A percentile compares a stretch with the other conserved stretches of the same genome.
Conservation (phyloP, 2,113 vertebrate species). For the Phalacrocorax carbo region DNA sequence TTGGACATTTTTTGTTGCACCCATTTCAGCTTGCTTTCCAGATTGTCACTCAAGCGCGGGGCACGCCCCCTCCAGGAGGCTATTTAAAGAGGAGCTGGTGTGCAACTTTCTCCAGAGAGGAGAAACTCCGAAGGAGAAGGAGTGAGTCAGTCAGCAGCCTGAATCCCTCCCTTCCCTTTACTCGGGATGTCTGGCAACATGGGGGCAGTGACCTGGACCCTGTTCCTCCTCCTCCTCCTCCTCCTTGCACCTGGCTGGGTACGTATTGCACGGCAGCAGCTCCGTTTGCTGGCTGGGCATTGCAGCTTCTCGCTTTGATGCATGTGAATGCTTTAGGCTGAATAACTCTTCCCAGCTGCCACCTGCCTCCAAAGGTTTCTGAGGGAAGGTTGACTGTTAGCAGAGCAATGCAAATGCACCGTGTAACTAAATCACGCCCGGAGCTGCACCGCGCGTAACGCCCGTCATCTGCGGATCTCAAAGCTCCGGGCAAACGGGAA, state of each 20-base stretch:
- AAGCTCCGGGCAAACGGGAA: background rate
- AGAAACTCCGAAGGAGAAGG: rapidly evolving
- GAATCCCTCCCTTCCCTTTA: background rate
- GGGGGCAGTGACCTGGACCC: background rate
- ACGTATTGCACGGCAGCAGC: background rate
- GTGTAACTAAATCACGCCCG: rapidly evolving
- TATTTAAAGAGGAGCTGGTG: conserved; percentile 28
- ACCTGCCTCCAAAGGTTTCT: background rate
- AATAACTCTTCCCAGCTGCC: background rate
- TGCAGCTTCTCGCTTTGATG: background rate
- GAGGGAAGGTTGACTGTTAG: background rate
- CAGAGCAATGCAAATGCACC: rapidly evolving
- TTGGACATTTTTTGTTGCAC: background rate
- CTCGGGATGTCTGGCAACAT: background rate
- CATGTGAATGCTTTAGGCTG: background rate
- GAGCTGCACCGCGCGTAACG: rapidly evolving
- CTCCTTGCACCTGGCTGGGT: conserved; percentile 19
- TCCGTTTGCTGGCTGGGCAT: background rate
- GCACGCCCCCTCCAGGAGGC: conserved; percentile 5
- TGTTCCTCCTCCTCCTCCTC: background rate
- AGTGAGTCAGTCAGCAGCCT: background rate
- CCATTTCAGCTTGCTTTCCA: background rate
- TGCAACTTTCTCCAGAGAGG: background rate
- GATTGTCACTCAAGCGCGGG: background rate
- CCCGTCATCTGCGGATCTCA: background rate